Evolutionary conservation across 1,140 invertebrate species (phyloP), one percentile per base, ranked within the genome.

Genomic region (Drosophila orosa): DNA sequence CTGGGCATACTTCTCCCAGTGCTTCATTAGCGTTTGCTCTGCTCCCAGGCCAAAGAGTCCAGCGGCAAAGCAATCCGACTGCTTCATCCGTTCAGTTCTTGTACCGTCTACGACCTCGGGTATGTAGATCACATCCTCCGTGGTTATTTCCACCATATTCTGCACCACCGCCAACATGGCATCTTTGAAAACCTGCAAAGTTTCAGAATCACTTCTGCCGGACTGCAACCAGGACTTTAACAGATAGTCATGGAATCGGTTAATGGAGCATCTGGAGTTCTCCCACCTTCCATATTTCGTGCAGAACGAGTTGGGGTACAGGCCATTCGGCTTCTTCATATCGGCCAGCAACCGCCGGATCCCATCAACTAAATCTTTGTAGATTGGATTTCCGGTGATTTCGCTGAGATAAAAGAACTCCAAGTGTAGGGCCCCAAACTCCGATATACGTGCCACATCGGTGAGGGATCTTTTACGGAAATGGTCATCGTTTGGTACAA

Each of bases 191-290:
- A 99, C 97, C 86, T 96, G 93, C 42, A 96, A 94, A 0, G 97
- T 97, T 82, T 97, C 95, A 10, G 93, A 91, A 92, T 99, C 97
- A 52, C 94, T 94, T 63, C 93, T 93, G 3, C 95, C 96, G 0
- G 96, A 96, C 80, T 97, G 95, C n/a, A 99, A 92, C 96, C 98
- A 99, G 0, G 97, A 95, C 93, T 99, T 99, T 33, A 99, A 92
- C 22, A 99, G 94, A 92, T 99, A 99, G 92, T 99, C 99, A 93
- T 99, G 99, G 93, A 98, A 99, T 90, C 97, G 98, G 93, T 99
- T 98, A 7, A 71, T 40, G 1, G 65, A 39, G 22, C 22, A 47
- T 6, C 13, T 98, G 98, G 3, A 99, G 93, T 6, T 97, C 98
- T 60, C 98, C 98, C 69, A 68, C 22, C 25, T 27, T 4, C 52